Percentiles rank a stretch among this genome's conserved stretches.
Evolutionary conservation across 2,888 invertebrate species (phyloP).

Genomic region (Cremastinae sp.): DNA sequence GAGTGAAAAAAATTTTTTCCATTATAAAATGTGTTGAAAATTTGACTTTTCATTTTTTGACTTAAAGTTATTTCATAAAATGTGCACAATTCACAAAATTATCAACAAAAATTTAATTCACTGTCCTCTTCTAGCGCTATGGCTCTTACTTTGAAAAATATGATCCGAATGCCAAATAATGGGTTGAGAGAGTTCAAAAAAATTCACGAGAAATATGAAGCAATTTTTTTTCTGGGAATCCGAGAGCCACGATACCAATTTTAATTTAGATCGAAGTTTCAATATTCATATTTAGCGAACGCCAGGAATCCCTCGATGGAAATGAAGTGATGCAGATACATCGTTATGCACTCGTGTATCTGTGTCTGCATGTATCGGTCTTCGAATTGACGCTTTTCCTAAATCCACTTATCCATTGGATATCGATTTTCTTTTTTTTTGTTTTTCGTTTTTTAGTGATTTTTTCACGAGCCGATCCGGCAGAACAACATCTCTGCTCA

Average conservation of each 20-base stretch:
- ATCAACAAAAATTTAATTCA: too few relatives aligned
- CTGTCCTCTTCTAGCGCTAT: too few relatives aligned
- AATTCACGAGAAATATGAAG: slow-evolving; percentile 1
- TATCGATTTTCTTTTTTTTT: slow-evolving; percentile 47
- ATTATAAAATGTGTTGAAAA: too few relatives aligned
- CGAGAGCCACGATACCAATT: slow-evolving; percentile 18
- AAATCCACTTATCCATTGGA: slow-evolving; percentile 33
- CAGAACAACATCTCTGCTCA: too few relatives aligned
- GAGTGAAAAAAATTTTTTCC: too few relatives aligned
- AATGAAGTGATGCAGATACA: slow-evolving; percentile 5
- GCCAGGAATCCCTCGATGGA: not conserved
- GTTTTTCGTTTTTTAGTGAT: slow-evolving; percentile 26
- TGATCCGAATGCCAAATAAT: not conserved
- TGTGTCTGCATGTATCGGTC: slow-evolving; percentile 19
- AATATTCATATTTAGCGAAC: slow-evolving; percentile 33
- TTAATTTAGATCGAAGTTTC: slow-evolving; percentile 44
- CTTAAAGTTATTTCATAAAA: too few relatives aligned
- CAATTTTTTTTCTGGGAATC: not conserved
- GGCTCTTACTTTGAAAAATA: too few relatives aligned
- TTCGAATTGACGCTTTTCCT: slow-evolving; percentile 40
- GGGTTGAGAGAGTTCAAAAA: slow-evolving; percentile 3
- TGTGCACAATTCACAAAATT: too few relatives aligned
- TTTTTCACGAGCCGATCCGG: slow-evolving; percentile 13
- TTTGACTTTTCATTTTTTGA: too few relatives aligned
- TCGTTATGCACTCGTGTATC: slow-evolving; percentile 3